Base-by-base conservation (phyloP, 2,113 vertebrate genomes). In the Microcebus ravelobensis region DNA sequence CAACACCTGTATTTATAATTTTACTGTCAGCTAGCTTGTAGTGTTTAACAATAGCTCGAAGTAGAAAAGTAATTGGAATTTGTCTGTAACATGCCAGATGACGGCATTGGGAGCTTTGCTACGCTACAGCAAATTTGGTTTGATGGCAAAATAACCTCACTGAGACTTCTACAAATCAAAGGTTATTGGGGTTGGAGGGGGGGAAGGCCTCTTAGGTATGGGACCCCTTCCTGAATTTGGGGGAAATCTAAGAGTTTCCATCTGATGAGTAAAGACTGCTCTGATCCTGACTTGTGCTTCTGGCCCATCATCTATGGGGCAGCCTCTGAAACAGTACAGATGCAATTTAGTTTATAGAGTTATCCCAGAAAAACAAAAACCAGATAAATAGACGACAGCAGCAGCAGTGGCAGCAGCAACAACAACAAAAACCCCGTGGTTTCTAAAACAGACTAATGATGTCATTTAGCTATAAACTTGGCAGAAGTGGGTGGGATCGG, bases 1-100 rank as follows among this genome's bases (percentile, higher is more conserved):
- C 99, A 99, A 99, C 99, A 99, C 98, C 99, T 99, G 99, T 99
- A 99, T 99, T 99, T 99, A 99, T 99, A 99, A 99, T 99, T 99
- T 99, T 99, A 98, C 99, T 99, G 99, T 99, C 99, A 99, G 98
- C 98, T 98, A 98, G 99, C 98, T 99, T 73, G 98, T 99, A 98
- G 98, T 99, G 98, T 99, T 99, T 99, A 99, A 99, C 99, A 99
- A 99, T 99, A 98, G 99, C 98, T 98, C 84, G 91, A 99, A 99
- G 98, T 98, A 98, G 98, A 98, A 98, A 99, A 99, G 99, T 99
- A 99, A 99, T 99, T 99, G 98, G 99, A 99, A 99, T 99, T 99
- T 99, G 99, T 99, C 98, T 99, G 98, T 98, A 99, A 99, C 98
- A 98, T 99, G 98, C 98, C 99, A 99, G 98, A 98, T 98, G 98